A percentile compares a stretch with the other conserved stretches of the same genome.
Evolutionary conservation across 2,797 vertebrate species (phyloP).

Genomic region (Avahi laniger): DNA sequence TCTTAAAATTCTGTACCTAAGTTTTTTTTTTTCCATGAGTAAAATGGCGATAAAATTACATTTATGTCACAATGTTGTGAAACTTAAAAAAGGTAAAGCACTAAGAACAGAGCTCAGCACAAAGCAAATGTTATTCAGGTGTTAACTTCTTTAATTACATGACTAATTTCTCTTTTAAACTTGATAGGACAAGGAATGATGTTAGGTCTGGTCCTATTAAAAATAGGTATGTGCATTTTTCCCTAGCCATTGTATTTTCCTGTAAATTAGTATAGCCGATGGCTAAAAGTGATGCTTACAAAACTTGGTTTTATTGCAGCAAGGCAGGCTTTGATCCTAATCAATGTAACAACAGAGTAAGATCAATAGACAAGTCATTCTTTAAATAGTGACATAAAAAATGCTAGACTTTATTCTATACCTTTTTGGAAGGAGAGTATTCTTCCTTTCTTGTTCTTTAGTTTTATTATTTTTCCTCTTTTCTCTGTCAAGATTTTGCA

Average conservation of each 20-base stretch:
- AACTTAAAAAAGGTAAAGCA: neutral
- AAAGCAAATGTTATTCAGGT: neutral
- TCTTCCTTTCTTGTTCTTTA: slow-evolving; percentile 8
- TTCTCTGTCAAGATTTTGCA: neutral
- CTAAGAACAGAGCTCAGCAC: neutral
- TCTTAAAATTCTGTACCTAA: neutral
- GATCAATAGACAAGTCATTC: slow-evolving; percentile 45
- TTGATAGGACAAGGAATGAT: neutral
- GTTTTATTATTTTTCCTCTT: slow-evolving; percentile 2
- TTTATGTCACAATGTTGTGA: neutral
- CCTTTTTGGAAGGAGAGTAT: neutral
- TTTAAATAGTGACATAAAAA: slow-evolving; percentile 40
- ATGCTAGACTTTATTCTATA: neutral
- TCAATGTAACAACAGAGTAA: slow-evolving; percentile 26
- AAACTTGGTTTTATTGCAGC: neutral
- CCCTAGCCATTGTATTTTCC: neutral
- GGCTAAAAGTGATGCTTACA: neutral
- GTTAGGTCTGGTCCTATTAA: neutral
- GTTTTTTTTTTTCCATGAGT: neutral
- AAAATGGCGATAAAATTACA: neutral
- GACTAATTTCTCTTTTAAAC: neutral
- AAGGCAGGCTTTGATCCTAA: slow-evolving; percentile 19
- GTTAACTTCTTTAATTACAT: neutral
- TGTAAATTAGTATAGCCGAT: slow-evolving; percentile 10
- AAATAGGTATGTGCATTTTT: neutral